A percentile compares a stretch with the other conserved stretches of the same genome.
Evolutionary conservation across 2,888 invertebrate species (phyloP).

Genomic region (Sminthurides aquaticus): DNA sequence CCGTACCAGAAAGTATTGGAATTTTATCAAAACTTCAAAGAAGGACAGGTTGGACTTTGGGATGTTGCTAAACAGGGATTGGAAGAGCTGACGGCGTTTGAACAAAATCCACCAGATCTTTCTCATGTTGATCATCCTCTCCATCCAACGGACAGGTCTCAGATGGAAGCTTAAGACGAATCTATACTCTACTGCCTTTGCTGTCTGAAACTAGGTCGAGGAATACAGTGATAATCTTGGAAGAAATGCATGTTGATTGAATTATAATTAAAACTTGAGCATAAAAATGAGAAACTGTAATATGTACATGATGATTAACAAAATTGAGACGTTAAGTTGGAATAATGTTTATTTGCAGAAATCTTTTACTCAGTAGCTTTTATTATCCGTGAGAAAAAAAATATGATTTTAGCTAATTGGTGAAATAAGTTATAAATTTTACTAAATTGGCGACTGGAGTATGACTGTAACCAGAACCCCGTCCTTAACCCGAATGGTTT

Average conservation of each 20-base stretch:
- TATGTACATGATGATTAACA: too few relatives aligned
- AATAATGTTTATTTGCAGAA: too few relatives aligned
- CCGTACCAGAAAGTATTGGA: constrained; percentile 50
- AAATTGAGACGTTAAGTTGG: too few relatives aligned
- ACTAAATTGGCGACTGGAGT: neutral
- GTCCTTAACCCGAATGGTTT: neutral
- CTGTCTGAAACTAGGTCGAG: too few relatives aligned
- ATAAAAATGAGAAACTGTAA: too few relatives aligned
- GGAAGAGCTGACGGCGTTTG: constrained; percentile 61
- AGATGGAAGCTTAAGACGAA: constrained; percentile 14
- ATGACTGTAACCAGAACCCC: neutral
- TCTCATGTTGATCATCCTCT: constrained; percentile 64
- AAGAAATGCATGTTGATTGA: too few relatives aligned
- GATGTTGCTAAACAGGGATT: constrained; percentile 60
- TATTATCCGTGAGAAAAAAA: too few relatives aligned
- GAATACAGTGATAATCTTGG: too few relatives aligned
- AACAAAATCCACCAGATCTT: constrained; percentile 65
- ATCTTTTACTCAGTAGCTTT: too few relatives aligned
- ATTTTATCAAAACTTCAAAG: constrained; percentile 37
- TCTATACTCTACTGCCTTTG: neutral
- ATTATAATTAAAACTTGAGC: too few relatives aligned
- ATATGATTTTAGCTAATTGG: neutral
- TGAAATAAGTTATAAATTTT: neutral
- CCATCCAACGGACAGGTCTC: constrained; percentile 48
- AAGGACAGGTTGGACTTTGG: constrained; percentile 54